Evolutionary conservation across 92 coral and sea anemone species (phyloP).

Genomic region (Zoanthus solanderi): DNA sequence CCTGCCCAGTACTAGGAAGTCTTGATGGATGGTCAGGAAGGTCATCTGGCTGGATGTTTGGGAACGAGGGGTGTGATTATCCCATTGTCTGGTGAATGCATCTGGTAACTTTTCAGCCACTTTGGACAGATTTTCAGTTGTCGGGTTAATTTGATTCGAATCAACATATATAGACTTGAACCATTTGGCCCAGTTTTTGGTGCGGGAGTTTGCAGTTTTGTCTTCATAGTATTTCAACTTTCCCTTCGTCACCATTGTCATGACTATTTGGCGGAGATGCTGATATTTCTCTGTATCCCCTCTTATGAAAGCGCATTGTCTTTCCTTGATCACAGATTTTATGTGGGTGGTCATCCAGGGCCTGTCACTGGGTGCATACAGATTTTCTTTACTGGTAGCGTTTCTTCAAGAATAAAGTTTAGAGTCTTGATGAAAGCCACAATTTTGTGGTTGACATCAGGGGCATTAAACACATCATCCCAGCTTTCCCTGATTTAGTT

Average conservation of each 20-base stretch:
- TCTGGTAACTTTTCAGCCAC: slow-evolving; percentile 27
- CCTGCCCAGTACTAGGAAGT: too few species aligned
- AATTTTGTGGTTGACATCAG: slow-evolving; percentile 50
- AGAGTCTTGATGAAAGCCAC: background rate
- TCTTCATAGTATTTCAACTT: too few species aligned
- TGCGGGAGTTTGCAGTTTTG: background rate
- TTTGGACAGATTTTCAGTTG: slow-evolving; percentile 27
- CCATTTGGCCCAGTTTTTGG: slow-evolving; percentile 54
- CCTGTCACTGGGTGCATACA: slow-evolving; percentile 51
- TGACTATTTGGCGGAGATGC: too few species aligned
- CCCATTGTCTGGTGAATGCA: too few species aligned
- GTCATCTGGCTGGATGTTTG: background rate
- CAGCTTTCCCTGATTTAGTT: background rate
- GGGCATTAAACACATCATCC: slow-evolving; percentile 22
- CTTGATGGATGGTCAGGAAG: too few species aligned
- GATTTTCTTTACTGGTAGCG: slow-evolving; percentile 16
- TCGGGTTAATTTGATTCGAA: background rate
- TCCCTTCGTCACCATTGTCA: too few species aligned
- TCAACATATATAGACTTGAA: slow-evolving; percentile 54
- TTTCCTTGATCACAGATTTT: too few species aligned
- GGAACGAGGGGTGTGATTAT: background rate
- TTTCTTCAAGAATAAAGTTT: background rate
- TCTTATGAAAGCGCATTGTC: too few species aligned
- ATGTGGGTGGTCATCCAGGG: too few species aligned
- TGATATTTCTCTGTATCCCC: background rate